Evolutionary conservation across 2,888 invertebrate species (phyloP).

Genomic region (Leptura quadrifasciata): DNA sequence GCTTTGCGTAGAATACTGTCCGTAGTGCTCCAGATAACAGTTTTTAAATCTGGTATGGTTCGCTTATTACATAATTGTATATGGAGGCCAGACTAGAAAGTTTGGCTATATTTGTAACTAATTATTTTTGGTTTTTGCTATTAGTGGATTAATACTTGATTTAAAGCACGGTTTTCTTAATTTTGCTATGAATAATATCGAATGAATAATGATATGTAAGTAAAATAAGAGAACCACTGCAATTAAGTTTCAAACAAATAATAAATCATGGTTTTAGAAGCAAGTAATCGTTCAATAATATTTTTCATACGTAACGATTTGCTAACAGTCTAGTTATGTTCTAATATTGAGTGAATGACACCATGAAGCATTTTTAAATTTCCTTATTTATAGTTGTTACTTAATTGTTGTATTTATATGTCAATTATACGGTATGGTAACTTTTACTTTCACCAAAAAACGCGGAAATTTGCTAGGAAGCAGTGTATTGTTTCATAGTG

Average conservation of each 20-base stretch:
- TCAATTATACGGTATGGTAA: background rate
- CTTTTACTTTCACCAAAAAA: constrained; percentile 20
- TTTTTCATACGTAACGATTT: background rate
- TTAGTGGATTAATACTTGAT: too few species aligned
- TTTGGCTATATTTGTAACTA: background rate
- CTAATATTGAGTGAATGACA: background rate
- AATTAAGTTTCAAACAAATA: background rate
- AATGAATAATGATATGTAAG: background rate
- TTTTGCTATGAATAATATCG: background rate
- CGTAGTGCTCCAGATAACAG: too few species aligned
- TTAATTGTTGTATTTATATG: constrained; percentile 10
- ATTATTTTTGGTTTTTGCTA: background rate
- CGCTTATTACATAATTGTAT: background rate
- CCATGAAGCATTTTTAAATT: background rate
- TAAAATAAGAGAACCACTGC: background rate
- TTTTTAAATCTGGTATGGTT: background rate
- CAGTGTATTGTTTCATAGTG: background rate
- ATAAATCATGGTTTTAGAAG: too few species aligned
- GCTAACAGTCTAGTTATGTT: background rate
- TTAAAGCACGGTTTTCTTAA: background rate
- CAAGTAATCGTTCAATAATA: background rate
- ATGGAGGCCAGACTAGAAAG: background rate
- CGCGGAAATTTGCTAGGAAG: constrained; percentile 4
- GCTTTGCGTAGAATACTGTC: too few species aligned
- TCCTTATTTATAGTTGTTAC: constrained; percentile 8